These are phyloP conservation scores for Atrichornis clamosus DNA, from an alignment of 2,113 vertebrate genomes.

Conservation along the genomic window DNA sequence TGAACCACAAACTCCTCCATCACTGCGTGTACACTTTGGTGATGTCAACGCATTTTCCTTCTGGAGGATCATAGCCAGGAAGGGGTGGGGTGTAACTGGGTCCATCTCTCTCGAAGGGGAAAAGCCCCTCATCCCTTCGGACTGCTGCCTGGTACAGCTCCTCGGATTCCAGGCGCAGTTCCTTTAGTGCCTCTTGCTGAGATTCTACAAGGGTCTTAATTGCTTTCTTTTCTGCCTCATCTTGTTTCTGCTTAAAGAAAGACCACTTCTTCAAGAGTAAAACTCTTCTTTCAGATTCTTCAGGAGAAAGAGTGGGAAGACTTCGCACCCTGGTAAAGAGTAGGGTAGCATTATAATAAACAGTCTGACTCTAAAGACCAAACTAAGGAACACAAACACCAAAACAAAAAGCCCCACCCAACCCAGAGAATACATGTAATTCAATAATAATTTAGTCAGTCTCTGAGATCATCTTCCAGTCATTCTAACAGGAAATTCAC, in stretches of 20 bases:
- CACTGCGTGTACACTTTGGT: constrained; percentile 87
- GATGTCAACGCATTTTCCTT: constrained; percentile 85
- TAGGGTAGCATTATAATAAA: fast-evolving
- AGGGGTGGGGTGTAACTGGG: constrained; percentile 81
- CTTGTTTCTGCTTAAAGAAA: constrained; percentile 81
- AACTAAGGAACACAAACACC: background rate
- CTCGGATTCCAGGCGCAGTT: constrained; percentile 83
- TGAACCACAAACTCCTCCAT: background rate
- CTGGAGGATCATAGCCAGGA: constrained; percentile 81
- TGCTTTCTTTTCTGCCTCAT: constrained; percentile 75
- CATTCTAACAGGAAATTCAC: background rate
- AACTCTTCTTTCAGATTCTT: constrained; percentile 84
- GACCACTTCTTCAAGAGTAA: constrained; percentile 88
- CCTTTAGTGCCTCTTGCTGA: constrained; percentile 84
- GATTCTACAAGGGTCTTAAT: constrained; percentile 75
- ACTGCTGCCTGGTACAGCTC: constrained; percentile 84
- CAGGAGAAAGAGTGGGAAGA: constrained; percentile 64
- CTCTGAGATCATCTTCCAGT: background rate
- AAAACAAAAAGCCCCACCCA: background rate
- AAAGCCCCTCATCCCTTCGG: constrained; percentile 74
- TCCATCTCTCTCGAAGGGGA: constrained; percentile 85
- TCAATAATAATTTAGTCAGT: background rate
- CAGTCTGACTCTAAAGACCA: background rate
- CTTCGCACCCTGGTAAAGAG: constrained; percentile 73
- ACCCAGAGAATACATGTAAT: background rate